phyloP scores from a whole-genome alignment of 2,113 vertebrate genomes.

The Otis tarda region DNA sequence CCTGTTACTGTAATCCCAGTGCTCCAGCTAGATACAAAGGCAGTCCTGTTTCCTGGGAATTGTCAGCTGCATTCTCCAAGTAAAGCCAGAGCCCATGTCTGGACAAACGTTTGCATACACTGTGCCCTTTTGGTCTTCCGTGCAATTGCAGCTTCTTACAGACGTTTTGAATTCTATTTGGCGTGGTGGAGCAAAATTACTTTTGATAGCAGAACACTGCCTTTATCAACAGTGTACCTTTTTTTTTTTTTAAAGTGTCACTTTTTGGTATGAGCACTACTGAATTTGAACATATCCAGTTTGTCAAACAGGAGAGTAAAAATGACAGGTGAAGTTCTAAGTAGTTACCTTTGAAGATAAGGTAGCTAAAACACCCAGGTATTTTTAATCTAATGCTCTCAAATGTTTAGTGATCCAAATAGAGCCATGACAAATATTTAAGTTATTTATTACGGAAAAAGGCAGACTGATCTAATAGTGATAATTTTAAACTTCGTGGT shows the following conservation, averaged over 20 bases:
- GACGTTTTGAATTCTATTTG: not conserved
- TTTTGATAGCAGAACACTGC: not conserved
- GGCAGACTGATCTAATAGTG: not conserved
- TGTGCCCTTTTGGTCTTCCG: not conserved
- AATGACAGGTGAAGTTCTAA: not conserved
- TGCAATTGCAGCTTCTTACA: not conserved
- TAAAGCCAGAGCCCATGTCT: not conserved
- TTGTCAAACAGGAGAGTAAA: not conserved
- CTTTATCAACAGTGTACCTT: not conserved
- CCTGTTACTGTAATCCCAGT: not conserved
- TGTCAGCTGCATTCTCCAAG: not conserved
- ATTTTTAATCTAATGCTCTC: not conserved
- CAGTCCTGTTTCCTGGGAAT: conserved; percentile 20
- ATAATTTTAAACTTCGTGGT: not conserved
- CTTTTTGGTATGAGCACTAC: not conserved
- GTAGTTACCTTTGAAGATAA: not conserved
- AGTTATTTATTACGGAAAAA: not conserved
- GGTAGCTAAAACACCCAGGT: not conserved
- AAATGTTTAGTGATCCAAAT: not conserved
- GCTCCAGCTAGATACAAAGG: not conserved
- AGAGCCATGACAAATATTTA: not conserved
- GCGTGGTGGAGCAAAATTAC: not conserved
- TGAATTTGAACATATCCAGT: not conserved
- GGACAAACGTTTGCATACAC: not conserved
- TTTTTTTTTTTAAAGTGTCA: not conserved